Evolutionary conservation across 2,113 vertebrate genomes (phyloP), one percentile per base, ranked within the genome.

Genomic region (Cisticola juncidis): DNA sequence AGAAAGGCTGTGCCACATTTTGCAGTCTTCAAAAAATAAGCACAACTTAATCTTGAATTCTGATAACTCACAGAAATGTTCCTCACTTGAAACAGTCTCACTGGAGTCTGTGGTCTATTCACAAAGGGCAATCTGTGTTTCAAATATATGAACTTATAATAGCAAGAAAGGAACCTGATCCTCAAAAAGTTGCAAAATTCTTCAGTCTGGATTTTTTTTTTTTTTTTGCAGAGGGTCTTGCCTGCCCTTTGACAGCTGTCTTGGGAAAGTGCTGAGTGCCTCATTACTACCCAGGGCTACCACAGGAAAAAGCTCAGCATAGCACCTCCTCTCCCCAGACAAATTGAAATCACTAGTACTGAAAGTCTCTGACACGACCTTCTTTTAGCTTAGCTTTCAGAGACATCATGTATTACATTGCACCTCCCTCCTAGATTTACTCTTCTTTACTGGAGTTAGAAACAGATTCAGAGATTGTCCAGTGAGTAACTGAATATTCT

Each of bases 141-240:
- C 48, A 77, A 23, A 26, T 33, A 0, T 14, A 28, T 35, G n/a
- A 60, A 65, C 35, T 87, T 72, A 38, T 60, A 26, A 33, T 28
- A 74, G 4, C 19, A 50, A 74, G 17, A 31, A 51, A 85, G 23
- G 14, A 72, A 66, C 2, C 0, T 17, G 17, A 45, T 26, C 19
- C 9, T 61, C 8, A 71, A 62, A 18, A 54, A 8, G 6, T 14
- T 23, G 6, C 2, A 71, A 35, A 81, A 57, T 24, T 44, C 42
- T 58, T 73, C 9, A 16, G 3, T 36, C 22, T 45, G 9, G 13
- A n/a, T 8, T 22, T 23, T 36, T 58, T 44, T 22, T 23, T 36
- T 58, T 44, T 23, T 3, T 1, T 0, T 45, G 36, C 4, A 20
- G 20, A 45, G 14, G 4, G 11, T 35, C 15, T 14, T 60, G 5